A percentile compares a stretch with the other conserved stretches of the same genome.
These are phyloP conservation scores for Smutsia temminckii DNA, from an alignment of 2,797 vertebrate genomes.

Conservation along the genomic window DNA sequence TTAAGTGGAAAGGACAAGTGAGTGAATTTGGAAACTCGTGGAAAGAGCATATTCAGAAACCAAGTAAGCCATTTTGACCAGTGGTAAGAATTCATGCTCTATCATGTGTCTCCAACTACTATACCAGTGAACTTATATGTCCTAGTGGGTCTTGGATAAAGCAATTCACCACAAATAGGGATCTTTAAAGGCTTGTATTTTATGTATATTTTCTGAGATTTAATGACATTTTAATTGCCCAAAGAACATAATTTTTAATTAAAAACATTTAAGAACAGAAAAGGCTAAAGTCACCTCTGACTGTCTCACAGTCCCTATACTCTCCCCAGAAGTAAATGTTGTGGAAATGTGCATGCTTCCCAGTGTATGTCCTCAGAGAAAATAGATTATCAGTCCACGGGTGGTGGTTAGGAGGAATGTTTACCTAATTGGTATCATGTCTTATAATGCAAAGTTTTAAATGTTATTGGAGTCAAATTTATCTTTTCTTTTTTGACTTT, in stretches of 20 bases:
- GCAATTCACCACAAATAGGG: not conserved
- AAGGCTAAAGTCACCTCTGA: not conserved
- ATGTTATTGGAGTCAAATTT: not conserved
- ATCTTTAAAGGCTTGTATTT: not conserved
- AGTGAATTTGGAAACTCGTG: not conserved
- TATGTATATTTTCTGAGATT: not conserved
- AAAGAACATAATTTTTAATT: not conserved
- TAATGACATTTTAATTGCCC: slow-evolving; percentile 16
- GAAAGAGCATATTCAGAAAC: not conserved
- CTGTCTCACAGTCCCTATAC: not conserved
- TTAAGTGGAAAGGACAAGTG: not conserved
- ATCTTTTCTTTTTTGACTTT: slow-evolving; percentile 42
- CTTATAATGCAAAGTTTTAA: slow-evolving; percentile 10
- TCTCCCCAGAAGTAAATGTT: not conserved
- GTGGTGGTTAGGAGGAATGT: not conserved
- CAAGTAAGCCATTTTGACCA: not conserved
- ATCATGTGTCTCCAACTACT: not conserved
- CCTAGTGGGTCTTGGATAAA: not conserved
- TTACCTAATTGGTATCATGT: not conserved
- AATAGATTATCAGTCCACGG: not conserved
- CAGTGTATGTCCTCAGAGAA: not conserved
- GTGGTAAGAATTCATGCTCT: not conserved
- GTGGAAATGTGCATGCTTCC: not conserved
- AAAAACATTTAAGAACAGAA: not conserved
- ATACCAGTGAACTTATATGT: not conserved